Evolutionary conservation across 2,797 vertebrate species (phyloP).

Genomic region (Astyanax mexicanus): DNA sequence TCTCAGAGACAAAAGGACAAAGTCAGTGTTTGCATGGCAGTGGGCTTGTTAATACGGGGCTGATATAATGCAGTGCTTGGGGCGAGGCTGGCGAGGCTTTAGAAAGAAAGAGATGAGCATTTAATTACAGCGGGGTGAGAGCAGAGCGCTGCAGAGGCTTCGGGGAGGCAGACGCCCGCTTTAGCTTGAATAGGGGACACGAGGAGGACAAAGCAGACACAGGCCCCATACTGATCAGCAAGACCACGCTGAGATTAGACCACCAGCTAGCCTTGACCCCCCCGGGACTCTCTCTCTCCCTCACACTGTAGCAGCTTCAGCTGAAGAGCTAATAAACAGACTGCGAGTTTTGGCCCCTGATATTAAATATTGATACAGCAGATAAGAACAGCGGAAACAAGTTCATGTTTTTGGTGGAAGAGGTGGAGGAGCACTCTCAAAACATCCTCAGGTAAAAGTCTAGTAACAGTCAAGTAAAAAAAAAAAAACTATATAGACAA

Average conservation of each 20-base stretch:
- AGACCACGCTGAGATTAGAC: not conserved
- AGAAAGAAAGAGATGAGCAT: conserved; percentile 17
- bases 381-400: not conserved
- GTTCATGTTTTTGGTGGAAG: not conserved
- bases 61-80: conserved; percentile 16
- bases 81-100: conserved; percentile 10
- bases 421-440: not conserved
- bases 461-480: not conserved
- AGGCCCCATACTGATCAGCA: conserved; percentile 9
- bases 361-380: not conserved
- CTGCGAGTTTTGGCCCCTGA: not conserved
- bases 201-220: conserved; percentile 20
- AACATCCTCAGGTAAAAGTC: not conserved
- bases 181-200: not conserved
- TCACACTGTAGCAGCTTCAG: not conserved
- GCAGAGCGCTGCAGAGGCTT: conserved; percentile 18
- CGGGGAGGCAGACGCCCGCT: conserved; percentile 11
- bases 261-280: not conserved
- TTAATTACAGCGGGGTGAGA: conserved; percentile 42
- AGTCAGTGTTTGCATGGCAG: conserved; percentile 2
- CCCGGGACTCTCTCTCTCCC: not conserved
- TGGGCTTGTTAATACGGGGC: conserved; percentile 6
- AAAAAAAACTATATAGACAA: too few relatives aligned
- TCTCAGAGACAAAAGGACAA: conserved; percentile 19
- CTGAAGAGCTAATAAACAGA: not conserved